Percentiles rank a stretch among this genome's conserved stretches.
Evolutionary conservation across 2,113 vertebrate species (phyloP).

Genomic region (Rallus limicola): DNA sequence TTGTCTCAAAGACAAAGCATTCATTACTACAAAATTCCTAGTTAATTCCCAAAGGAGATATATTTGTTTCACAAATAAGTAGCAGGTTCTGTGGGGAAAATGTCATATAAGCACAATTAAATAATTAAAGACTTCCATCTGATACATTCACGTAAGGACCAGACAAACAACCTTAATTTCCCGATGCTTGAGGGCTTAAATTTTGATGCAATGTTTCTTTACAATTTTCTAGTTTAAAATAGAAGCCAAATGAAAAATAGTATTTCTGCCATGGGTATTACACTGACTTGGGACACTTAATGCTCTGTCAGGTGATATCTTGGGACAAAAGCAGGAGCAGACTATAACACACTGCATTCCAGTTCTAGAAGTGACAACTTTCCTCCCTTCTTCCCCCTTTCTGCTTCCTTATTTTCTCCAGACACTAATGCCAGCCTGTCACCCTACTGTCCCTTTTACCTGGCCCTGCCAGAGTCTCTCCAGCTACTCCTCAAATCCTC

Average conservation of each 20-base stretch:
- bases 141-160: background rate
- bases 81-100: background rate
- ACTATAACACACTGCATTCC: fast-evolving
- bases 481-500: background rate
- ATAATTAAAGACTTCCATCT: slow-evolving; percentile 1
- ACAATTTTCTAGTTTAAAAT: background rate
- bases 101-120: background rate
- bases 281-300: background rate
- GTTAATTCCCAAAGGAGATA: background rate
- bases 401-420: background rate
- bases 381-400: background rate
- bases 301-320: background rate
- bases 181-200: background rate
- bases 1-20: background rate
- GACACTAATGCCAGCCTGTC: background rate
- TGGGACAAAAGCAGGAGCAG: background rate
- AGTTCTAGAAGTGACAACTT: background rate
- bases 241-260: background rate
- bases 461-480: background rate
- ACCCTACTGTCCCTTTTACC: background rate
- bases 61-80: background rate
- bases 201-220: background rate
- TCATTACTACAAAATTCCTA: slow-evolving; percentile 19
- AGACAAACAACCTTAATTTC: background rate
- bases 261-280: background rate